Conservation (phyloP, 2,888 invertebrate genomes). For the Ectemnius lituratus region DNA sequence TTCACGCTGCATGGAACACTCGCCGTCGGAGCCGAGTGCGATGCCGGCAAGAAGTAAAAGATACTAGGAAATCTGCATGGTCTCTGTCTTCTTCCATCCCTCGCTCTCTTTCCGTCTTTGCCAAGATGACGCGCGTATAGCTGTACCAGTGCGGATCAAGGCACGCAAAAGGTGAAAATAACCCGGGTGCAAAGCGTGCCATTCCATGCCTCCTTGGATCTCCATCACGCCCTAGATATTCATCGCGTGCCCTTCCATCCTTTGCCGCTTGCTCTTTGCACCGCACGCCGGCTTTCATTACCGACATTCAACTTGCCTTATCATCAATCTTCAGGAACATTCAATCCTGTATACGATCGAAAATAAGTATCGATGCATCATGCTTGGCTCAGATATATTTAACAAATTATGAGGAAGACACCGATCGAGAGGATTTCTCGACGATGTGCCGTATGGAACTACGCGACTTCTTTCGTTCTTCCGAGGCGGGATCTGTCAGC, state of each 20-base stretch:
- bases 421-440: no score
- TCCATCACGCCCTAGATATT: not conserved
- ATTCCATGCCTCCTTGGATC: not conserved
- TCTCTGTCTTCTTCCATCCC: no score
- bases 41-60: slow-evolving; percentile 7
- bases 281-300: not conserved
- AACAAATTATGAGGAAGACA: no score
- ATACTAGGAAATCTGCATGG: not conserved
- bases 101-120: not conserved
- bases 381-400: no score
- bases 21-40: not conserved
- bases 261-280: not conserved
- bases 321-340: no score
- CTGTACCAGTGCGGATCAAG: not conserved
- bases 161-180: slow-evolving; percentile 13
- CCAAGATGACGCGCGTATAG: slow-evolving; percentile 5
- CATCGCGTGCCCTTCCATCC: not conserved
- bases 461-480: no score
- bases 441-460: no score
- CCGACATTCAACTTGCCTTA: no score
- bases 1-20: slow-evolving; percentile 15
- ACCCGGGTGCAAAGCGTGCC: slow-evolving; percentile 6
- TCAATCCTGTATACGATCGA: no score
- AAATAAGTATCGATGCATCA: no score
- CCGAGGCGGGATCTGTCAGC: slow-evolving; percentile 11